phyloP scores from a whole-genome alignment of 2,797 vertebrate species.

The Lindbergichthys nudifrons region DNA sequence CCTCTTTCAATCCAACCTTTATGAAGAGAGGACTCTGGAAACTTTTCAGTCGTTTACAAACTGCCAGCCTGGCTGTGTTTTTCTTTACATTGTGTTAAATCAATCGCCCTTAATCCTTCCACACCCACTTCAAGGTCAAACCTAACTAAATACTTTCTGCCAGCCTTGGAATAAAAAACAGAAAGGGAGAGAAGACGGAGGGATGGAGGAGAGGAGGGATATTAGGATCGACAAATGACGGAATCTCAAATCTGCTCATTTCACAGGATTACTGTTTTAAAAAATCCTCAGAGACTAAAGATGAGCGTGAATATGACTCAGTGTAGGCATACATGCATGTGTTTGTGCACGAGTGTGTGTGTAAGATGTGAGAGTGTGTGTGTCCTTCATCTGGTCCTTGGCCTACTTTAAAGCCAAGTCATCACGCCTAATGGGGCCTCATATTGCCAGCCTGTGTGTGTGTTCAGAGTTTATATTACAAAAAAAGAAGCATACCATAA shows the following conservation, averaged over 20 bases:
- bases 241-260: constrained; percentile 75
- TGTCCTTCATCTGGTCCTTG: constrained; percentile 78
- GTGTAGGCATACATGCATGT: constrained; percentile 24
- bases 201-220: constrained; percentile 39
- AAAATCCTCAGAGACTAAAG: constrained; percentile 72
- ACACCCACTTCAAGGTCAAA: constrained; percentile 58
- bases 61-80: constrained; percentile 12
- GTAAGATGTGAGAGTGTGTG: constrained; percentile 24
- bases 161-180: constrained; percentile 37
- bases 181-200: constrained; percentile 27
- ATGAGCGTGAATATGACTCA: constrained; percentile 70
- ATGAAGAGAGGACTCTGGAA: constrained; percentile 35
- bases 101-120: constrained; percentile 32
- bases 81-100: constrained; percentile 40
- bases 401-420: constrained; percentile 81
- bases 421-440: constrained; percentile 64
- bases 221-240: constrained; percentile 56
- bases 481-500: constrained; percentile 58
- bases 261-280: constrained; percentile 79
- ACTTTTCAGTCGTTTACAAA: constrained; percentile 45
- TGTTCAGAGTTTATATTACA: constrained; percentile 60
- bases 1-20: constrained; percentile 6
- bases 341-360: constrained; percentile 20
- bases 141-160: constrained; percentile 35
- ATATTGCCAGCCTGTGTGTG: constrained; percentile 52